Conservation (phyloP, 2,113 vertebrate species). For the Chrysochloris asiatica region DNA sequence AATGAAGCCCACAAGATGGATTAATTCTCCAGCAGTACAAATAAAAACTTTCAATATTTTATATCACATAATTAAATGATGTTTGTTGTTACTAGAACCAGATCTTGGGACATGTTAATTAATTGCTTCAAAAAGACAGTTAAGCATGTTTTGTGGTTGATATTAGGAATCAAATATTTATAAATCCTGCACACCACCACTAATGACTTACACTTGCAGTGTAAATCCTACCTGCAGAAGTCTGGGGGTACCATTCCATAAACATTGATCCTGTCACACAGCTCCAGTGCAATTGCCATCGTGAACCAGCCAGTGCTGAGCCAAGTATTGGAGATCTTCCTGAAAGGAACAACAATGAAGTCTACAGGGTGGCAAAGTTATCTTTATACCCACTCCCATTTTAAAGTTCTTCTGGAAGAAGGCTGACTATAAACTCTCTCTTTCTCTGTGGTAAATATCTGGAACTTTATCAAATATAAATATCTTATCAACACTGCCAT, state of each 20-base stretch:
- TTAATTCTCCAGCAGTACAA: constrained; percentile 82
- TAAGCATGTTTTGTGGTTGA: constrained; percentile 58
- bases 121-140: constrained; percentile 75
- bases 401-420: neutral
- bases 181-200: constrained; percentile 47
- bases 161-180: constrained; percentile 74
- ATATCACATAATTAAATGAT: constrained; percentile 82
- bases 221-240: constrained; percentile 95
- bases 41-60: constrained; percentile 83
- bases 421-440: neutral
- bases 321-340: constrained; percentile 98
- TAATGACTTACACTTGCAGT: constrained; percentile 68
- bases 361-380: constrained; percentile 73
- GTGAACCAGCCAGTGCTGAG: constrained; percentile 99
- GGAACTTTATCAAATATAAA: neutral
- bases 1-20: constrained; percentile 81
- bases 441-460: neutral
- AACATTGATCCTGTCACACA: constrained; percentile 96
- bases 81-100: constrained; percentile 80
- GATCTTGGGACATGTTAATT: constrained; percentile 79
- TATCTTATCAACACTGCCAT: neutral
- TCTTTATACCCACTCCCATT: neutral
- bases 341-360: constrained; percentile 86
- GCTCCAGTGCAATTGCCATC: constrained; percentile 98
- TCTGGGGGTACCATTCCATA: constrained; percentile 99